Evolutionary conservation across 1,140 invertebrate genomes (phyloP), one percentile per base, ranked within the genome.

Genomic region (Samia ricini): DNA sequence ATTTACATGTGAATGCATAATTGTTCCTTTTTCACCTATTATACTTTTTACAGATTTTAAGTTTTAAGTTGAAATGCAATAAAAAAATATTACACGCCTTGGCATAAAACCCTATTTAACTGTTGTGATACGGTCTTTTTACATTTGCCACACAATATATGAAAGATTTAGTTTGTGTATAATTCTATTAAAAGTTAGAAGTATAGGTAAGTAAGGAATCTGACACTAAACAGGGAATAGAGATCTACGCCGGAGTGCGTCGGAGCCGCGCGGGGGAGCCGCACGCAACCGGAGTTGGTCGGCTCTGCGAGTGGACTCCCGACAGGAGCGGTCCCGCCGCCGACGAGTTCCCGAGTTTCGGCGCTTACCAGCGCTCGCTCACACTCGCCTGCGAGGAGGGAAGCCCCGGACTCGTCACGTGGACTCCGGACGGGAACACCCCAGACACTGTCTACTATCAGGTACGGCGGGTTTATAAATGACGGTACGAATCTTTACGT

Each of bases 381-480:
- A 94, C 94, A 7, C 91, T 98, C 0, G 92, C 94, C 51, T 98
- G 97, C 79, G 96, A 97, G 70, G 91, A 92, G 29, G 97, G 97
- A 1, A 94, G 95, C 69, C 96, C 97, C 0, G 97, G 95, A 2
- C 91, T 97, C 5, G 93, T 99, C 19, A 93, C 94, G 66, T 99
- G 97, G 96, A 97, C 94, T 2, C 97, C 97, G 0, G 96, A 98
- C 85, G 89, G 92, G 55, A 93, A 96, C 65, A 98, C 97, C 1
- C 97, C 97, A 0, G 95, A 98, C 81, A 96, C 95, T 20, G 96
- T 98, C 26, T 98, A 98, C 84, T 98, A 98, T 89, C 97, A 98
- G 92, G n/a, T n/a, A n/a, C n/a, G n/a, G n/a, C n/a, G n/a, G n/a
- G 96, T 96, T 22, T 50, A 42, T 50, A 6, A n/a, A 29, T 20